phyloP scores from a whole-genome alignment of 30 jellyfish, hydroid and myxozoan genomes.

The Rhopilema esculentum region DNA sequence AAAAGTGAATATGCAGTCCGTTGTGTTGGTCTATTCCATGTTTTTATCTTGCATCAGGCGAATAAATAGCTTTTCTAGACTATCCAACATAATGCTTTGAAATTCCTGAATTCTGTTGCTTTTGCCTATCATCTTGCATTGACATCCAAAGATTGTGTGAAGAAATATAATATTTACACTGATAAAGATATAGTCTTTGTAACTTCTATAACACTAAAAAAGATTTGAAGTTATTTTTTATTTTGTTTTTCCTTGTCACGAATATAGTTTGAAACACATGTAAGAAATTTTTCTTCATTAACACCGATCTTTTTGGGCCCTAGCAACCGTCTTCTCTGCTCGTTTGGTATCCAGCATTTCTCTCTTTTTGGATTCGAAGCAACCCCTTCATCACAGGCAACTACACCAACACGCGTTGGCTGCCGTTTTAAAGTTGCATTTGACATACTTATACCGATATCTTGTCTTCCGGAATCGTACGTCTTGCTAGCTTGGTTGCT shows the following conservation, averaged over 20 bases:
- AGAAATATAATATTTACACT: too few relatives aligned
- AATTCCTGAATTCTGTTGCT: too few relatives aligned
- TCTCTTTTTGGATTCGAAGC: neutral
- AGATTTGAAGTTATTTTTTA: neutral
- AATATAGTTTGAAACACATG: constrained; percentile 9
- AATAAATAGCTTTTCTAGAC: too few relatives aligned
- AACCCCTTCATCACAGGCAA: neutral
- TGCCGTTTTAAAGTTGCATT: neutral
- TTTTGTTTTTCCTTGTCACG: constrained; percentile 6
- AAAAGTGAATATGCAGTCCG: too few relatives aligned
- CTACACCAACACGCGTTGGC: constrained; percentile 2
- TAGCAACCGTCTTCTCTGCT: constrained; percentile 22
- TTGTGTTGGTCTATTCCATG: too few relatives aligned
- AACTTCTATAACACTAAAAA: neutral
- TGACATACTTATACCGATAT: neutral
- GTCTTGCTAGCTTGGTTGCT: neutral
- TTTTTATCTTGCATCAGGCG: too few relatives aligned
- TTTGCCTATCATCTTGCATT: neutral
- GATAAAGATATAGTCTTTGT: neutral
- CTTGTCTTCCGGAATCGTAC: neutral
- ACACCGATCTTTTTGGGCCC: constrained; percentile 61
- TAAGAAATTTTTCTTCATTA: constrained; percentile 18
- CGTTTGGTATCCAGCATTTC: constrained; percentile 42
- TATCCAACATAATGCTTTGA: too few relatives aligned
- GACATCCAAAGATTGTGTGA: neutral